These are phyloP conservation scores for Rattus rattus DNA, from an alignment of 2,113 vertebrate genomes.

Conservation along the genomic window DNA sequence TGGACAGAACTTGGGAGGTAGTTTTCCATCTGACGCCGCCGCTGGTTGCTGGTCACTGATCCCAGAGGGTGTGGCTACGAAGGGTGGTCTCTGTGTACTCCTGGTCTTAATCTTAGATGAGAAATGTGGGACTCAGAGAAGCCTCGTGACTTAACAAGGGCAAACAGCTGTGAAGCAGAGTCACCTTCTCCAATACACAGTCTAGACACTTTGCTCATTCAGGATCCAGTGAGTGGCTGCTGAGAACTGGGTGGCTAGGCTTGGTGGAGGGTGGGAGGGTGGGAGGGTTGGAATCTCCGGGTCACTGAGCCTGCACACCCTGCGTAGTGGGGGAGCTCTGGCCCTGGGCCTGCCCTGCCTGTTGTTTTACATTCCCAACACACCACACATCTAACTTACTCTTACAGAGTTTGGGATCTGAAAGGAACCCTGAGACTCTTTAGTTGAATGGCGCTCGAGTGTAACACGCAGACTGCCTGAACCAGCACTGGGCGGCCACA, in stretches of 20 bases:
- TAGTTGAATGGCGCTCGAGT: accelerated
- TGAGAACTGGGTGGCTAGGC: not conserved
- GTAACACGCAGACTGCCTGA: not conserved
- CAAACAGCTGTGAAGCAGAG: not conserved
- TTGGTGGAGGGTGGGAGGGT: not conserved
- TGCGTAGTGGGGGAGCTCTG: not conserved
- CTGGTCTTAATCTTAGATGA: not conserved
- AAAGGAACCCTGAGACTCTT: not conserved
- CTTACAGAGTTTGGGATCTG: not conserved
- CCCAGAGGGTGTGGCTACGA: not conserved
- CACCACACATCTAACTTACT: not conserved
- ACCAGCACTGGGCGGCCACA: no score
- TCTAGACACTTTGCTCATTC: not conserved
- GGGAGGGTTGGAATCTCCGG: accelerated
- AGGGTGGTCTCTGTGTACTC: not conserved
- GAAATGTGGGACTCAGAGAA: not conserved
- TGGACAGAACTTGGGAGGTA: not conserved
- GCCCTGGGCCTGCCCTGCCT: not conserved
- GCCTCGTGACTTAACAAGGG: not conserved
- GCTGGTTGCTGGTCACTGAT: not conserved
- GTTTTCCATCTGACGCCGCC: not conserved
- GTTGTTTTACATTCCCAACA: no score
- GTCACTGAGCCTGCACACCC: not conserved
- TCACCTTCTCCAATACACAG: accelerated
- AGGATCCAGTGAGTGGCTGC: not conserved